Conservation (phyloP, 2,888 invertebrate species). For the Cryptocephalus primarius region DNA sequence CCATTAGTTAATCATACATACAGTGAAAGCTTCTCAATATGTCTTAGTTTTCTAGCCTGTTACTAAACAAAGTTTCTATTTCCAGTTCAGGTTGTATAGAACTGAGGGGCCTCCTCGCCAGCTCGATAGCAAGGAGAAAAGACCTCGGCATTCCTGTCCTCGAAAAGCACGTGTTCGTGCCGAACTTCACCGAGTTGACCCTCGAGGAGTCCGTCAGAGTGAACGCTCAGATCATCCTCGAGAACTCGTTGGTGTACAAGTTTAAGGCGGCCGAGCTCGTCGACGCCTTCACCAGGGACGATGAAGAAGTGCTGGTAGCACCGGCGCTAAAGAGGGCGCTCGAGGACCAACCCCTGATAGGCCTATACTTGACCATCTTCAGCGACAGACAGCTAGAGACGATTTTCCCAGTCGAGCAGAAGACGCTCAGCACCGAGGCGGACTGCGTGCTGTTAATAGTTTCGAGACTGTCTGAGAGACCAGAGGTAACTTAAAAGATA, state of each 20-base stretch:
- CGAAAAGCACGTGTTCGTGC: constrained; percentile 63
- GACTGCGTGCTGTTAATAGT: constrained; percentile 22
- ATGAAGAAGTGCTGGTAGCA: constrained; percentile 38
- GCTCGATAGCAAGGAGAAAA: constrained; percentile 57
- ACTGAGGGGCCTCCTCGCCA: constrained; percentile 65
- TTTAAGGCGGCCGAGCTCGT: constrained; percentile 30
- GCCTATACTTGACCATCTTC: constrained; percentile 52
- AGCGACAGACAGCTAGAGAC: constrained; percentile 22
- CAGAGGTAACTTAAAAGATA: constrained; percentile 22
- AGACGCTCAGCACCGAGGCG: constrained; percentile 38
- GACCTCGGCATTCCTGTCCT: constrained; percentile 62
- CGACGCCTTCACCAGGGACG: constrained; percentile 22
- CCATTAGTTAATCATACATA: too few species aligned
- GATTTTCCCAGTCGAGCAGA: constrained; percentile 49
- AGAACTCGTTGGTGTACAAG: constrained; percentile 51
- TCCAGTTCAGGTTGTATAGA: constrained; percentile 63
- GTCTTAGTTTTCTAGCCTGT: too few species aligned
- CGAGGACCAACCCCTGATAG: constrained; percentile 57
- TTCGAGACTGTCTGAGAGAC: constrained; percentile 39
- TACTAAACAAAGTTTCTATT: too few species aligned
- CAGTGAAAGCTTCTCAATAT: too few species aligned
- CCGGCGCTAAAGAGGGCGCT: constrained; percentile 47
- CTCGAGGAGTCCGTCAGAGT: constrained; percentile 40
- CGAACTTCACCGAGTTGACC: constrained; percentile 38
- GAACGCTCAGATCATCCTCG: constrained; percentile 59